These are phyloP conservation scores for Noctua fimbriata DNA, from an alignment of 2,888 invertebrate species.

Conservation along the genomic window DNA sequence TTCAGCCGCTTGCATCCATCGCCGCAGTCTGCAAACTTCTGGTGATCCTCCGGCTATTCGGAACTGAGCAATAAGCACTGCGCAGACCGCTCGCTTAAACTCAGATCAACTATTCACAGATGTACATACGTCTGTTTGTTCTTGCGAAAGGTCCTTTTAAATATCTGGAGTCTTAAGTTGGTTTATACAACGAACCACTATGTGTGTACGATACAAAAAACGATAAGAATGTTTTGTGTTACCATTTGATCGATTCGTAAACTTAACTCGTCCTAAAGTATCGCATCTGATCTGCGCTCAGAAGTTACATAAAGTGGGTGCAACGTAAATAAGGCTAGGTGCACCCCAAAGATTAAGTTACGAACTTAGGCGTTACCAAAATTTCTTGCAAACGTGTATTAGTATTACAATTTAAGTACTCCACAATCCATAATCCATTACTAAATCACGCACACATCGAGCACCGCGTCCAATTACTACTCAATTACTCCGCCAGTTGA, in stretches of 20 bases:
- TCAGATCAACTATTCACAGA: slow-evolving; percentile 62
- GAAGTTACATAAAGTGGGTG: neutral
- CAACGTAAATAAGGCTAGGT: neutral
- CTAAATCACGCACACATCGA: slow-evolving; percentile 37
- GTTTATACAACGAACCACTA: neutral
- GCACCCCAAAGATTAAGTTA: no score
- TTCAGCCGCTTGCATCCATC: slow-evolving; percentile 4
- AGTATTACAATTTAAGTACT: neutral
- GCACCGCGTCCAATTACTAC: slow-evolving; percentile 66
- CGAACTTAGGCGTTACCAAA: neutral
- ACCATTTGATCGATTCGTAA: neutral
- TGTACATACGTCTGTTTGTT: slow-evolving; percentile 21
- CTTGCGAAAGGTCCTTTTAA: slow-evolving; percentile 45
- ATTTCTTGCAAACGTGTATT: neutral
- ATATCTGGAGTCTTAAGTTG: slow-evolving; percentile 26
- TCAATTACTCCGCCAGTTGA: slow-evolving; percentile 68
- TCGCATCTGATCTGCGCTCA: neutral
- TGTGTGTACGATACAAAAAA: neutral
- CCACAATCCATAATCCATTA: neutral
- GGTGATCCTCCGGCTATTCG: slow-evolving; percentile 47
- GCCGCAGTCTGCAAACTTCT: slow-evolving; percentile 48
- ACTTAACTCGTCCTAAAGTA: neutral
- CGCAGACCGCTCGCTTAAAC: slow-evolving; percentile 53
- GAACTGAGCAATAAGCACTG: slow-evolving; percentile 17
- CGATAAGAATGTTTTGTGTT: neutral